Evolutionary conservation across 1,140 invertebrate species (phyloP), one percentile per base, ranked within the genome.

Genomic region (Trichoplusia ni): DNA sequence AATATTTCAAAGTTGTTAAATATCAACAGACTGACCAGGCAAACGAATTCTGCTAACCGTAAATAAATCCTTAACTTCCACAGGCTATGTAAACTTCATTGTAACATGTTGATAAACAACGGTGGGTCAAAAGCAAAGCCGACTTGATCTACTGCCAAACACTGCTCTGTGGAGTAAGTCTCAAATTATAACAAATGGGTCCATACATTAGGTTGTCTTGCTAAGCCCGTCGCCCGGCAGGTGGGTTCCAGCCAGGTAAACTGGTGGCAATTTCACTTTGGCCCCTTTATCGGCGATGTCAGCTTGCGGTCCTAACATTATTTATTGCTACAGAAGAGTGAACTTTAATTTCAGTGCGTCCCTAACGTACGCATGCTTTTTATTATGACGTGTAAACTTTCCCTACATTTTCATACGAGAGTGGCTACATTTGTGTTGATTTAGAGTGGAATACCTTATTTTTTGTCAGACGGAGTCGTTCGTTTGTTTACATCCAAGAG

Each of bases 131-230:
- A 11, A 13, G 18, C n/a, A 9, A 14, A 35, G 9, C 29, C 13
- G 3, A 21, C 21, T 58, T 58, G 38, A 58, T 27, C 37, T 31
- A 58, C 54, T 60, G 42, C n/a, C 4, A 18, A 27, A 47, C 25
- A 29, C 19, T 60, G 7, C 37, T 11, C 18, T 37, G 64, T 67
- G 62, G 49, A 16, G 47, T 56, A 64, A 59, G 67, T 68, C 75
- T 81, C 73, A 77, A 77, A 79, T 75, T 73, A 79, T 79, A 79
- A 79, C 68, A 67, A 77, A 79, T 77, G 64, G 75, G 40, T 58
- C 40, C 64, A 78, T 82, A 74, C 64, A 76, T 82, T 73, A 78
- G 72, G 58, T 18, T 53, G 71, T 69, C 71, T 67, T 19, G 65
- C 62, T 74, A 74, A 73, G 69, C 73, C 58, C 53, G 18, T 38